Evolutionary conservation across 1,140 invertebrate species (phyloP).

Genomic region (Saccostrea cuccullata): DNA sequence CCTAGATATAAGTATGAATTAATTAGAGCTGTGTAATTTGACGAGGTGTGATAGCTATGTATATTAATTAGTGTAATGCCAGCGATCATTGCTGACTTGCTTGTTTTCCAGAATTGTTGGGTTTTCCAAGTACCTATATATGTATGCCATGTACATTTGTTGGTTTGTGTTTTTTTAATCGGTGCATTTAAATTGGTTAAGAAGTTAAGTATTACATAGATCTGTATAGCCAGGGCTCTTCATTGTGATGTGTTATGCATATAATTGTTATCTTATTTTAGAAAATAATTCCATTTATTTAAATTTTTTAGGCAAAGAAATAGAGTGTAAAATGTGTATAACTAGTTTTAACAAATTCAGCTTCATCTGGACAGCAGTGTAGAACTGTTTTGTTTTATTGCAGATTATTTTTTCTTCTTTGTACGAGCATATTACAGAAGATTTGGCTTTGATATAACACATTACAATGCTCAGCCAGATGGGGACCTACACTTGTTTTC

Average conservation of each 20-base stretch:
- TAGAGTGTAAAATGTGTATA: no score
- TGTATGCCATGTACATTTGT: conserved; percentile 15
- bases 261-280: background rate
- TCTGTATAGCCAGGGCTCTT: background rate
- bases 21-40: conserved; percentile 20
- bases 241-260: conserved; percentile 8
- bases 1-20: conserved; percentile 17
- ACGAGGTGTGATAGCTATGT: conserved; percentile 10
- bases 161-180: conserved; percentile 24
- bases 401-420: no score
- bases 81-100: background rate
- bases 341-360: no score
- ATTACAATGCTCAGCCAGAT: background rate
- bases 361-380: no score
- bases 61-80: background rate
- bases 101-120: conserved; percentile 29
- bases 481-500: conserved; percentile 1
- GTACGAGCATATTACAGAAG: background rate
- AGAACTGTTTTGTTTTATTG: no score
- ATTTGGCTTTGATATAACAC: background rate
- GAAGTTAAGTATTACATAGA: background rate
- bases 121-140: conserved; percentile 28
- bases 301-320: background rate
- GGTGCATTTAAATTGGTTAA: conserved; percentile 24
- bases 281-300: background rate